Percentiles rank a stretch among this genome's conserved stretches.
These are phyloP conservation scores for Steinernema carpocapsae DNA, from an alignment of 2,888 invertebrate species.

Conservation along the genomic window DNA sequence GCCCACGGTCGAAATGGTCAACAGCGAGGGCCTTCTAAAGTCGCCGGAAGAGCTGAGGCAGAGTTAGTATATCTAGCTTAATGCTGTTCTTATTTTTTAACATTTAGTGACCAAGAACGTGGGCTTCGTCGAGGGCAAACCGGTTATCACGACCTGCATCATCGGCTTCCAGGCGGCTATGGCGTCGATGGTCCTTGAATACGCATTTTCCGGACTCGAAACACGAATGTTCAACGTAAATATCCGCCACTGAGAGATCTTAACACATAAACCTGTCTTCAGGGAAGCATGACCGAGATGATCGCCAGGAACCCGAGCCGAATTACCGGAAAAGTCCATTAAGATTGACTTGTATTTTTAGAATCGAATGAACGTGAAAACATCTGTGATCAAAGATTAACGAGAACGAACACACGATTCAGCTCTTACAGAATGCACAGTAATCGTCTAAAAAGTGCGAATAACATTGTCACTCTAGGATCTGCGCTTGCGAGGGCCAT, in stretches of 20 bases:
- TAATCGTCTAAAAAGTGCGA: no score
- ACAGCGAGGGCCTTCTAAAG: conserved; percentile 43
- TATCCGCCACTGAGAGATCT: not conserved
- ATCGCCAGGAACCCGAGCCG: conserved; percentile 25
- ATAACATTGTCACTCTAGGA: no score
- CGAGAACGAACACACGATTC: no score
- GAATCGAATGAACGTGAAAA: no score
- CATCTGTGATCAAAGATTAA: no score
- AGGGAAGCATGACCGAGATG: conserved; percentile 33
- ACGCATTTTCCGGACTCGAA: conserved; percentile 45
- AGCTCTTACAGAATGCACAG: no score
- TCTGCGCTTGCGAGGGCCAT: no score
- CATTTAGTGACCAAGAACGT: conserved; percentile 28
- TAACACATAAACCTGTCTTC: not conserved
- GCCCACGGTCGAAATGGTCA: conserved; percentile 41
- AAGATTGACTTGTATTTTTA: not conserved
- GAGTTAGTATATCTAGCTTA: conserved; percentile 30
- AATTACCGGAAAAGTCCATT: conserved; percentile 11
- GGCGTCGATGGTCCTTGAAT: conserved; percentile 47
- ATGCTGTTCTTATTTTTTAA: not conserved
- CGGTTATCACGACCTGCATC: conserved; percentile 54
- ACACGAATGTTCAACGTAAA: conserved; percentile 55
- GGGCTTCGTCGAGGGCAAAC: conserved; percentile 40
- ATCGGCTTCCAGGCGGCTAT: conserved; percentile 61
- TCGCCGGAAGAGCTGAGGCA: conserved; percentile 42